Evolutionary conservation across 1,140 invertebrate genomes (phyloP), one percentile per base, ranked within the genome.

Genomic region (Megathymus violae): DNA sequence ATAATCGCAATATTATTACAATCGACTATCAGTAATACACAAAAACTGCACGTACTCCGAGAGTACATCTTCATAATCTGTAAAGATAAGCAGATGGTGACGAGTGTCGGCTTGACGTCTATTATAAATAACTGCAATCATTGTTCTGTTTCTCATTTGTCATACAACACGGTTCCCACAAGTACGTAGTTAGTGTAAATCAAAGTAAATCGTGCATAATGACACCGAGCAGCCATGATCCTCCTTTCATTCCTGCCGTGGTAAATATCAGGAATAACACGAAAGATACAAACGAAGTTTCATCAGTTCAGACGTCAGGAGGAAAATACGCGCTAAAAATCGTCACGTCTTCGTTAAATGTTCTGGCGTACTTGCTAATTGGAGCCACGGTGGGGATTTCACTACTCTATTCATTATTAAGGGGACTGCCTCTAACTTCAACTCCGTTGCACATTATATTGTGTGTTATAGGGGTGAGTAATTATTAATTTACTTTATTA

Each of bases 401-500:
- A 0, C 9, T 82, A n/a, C 0, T 77, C 4, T 86, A 72, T 48
- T 47, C 76, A 6, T 74, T 84, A n/a, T 66, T 71, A 34, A 58
- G 59, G 66, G 76, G 73, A 38, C 14, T 75, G 5, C 76, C 75
- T 27, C 14, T 78, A 13, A 54, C 61, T 25, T 36, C 61, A 11
- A 80, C 74, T 15, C 14, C 56, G 0, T 31, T 66, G 44, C 82
- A 85, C 61, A 72, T 83, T 15, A 56, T 78, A 0, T 46, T 85
- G 2, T 85, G 80, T 64, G 80, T 82, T 4, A 50, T 76, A 46
- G 82, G 80, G 66, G 82, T 81, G 69, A 77, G 82, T 69, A 14
- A 5, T 22, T 3, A 22, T 14, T 17, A 41, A 40, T 67, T 40
- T 31, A 16, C 15, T 6, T 31, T 48, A 4, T 19, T 17, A 22